phyloP scores from a whole-genome alignment of 2,797 vertebrate genomes.

The Crax fasciolata region DNA sequence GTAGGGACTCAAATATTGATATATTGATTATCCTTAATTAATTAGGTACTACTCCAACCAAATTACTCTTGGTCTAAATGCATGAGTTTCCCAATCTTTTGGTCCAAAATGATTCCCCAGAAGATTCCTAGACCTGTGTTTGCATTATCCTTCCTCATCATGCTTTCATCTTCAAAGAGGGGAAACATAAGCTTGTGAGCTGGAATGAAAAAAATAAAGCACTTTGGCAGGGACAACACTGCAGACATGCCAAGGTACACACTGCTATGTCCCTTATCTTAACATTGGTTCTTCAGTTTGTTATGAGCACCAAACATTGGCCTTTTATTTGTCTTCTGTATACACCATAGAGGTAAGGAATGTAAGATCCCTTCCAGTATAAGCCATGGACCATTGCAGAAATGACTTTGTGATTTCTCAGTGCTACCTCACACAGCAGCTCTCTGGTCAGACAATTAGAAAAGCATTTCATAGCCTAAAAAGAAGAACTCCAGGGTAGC shows the following conservation, averaged over 20 bases:
- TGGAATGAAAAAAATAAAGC: neutral
- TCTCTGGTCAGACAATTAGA: neutral
- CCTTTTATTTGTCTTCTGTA: neutral
- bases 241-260: neutral
- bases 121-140: neutral
- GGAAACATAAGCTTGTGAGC: neutral
- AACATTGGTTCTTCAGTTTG: neutral
- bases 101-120: neutral
- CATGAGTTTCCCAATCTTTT: neutral
- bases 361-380: neutral
- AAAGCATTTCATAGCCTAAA: neutral
- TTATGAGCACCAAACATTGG: neutral
- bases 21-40: neutral
- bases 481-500: neutral
- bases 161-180: neutral
- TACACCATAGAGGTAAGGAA: neutral
- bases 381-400: neutral
- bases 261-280: neutral
- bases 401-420: neutral
- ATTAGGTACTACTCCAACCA: neutral
- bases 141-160: neutral
- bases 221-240: neutral
- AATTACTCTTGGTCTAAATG: neutral
- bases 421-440: neutral
- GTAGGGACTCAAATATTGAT: neutral